phyloP scores from a whole-genome alignment of 37 sponge, comb jelly and placozoan genomes.

The Spongia lamella region DNA sequence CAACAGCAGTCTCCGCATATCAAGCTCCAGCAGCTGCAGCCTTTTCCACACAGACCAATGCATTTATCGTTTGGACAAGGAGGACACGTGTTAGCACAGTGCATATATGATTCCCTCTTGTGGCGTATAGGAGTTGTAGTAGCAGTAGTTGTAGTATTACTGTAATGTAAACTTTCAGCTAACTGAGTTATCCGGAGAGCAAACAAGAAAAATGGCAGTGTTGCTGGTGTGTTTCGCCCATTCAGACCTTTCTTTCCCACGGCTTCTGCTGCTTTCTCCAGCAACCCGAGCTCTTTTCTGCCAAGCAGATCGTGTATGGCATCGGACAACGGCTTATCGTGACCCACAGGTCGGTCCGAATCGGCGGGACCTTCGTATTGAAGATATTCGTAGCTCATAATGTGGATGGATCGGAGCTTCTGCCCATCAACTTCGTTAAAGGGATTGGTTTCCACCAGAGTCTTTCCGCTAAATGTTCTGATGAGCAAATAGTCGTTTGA shows the following conservation, averaged over 20 bases:
- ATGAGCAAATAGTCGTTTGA: too few species aligned
- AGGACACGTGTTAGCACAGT: conserved; percentile 37
- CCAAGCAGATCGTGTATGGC: not conserved
- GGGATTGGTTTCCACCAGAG: too few species aligned
- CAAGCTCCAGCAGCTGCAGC: conserved; percentile 81
- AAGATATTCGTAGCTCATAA: too few species aligned
- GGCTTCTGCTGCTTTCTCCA: conserved; percentile 5
- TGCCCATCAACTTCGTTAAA: too few species aligned
- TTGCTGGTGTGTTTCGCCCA: conserved; percentile 13
- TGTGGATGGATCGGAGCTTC: too few species aligned
- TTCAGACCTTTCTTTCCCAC: conserved; percentile 28
- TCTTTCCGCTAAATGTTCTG: too few species aligned
- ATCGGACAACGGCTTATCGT: not conserved
- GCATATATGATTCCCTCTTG: not conserved
- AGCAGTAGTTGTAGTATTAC: too few species aligned
- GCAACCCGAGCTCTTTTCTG: conserved; percentile 7
- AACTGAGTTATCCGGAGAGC: conserved; percentile 19
- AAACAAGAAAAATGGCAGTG: conserved; percentile 29
- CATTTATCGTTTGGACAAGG: conserved; percentile 70
- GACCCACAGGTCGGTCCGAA: too few species aligned
- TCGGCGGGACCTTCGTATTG: too few species aligned
- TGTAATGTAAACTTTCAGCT: not conserved
- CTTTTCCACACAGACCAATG: conserved; percentile 74
- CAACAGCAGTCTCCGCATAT: conserved; percentile 89
- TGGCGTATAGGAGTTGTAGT: not conserved